Evolutionary conservation across 2,888 invertebrate genomes (phyloP).

Genomic region (Cantharis rufa): DNA sequence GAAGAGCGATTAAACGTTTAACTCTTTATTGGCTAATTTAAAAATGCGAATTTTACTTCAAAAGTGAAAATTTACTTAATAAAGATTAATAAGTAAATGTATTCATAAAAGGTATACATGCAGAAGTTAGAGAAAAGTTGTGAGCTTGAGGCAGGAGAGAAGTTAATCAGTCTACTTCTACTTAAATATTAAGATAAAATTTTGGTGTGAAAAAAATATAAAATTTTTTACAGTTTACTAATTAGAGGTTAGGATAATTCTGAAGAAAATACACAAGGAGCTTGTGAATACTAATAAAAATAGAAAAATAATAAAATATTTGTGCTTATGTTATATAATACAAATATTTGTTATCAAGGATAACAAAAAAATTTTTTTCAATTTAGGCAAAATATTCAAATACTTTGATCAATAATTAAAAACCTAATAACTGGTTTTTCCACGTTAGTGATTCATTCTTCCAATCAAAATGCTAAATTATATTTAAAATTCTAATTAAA

Average conservation of each 20-base stretch:
- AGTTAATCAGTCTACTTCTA: background rate
- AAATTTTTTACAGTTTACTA: background rate
- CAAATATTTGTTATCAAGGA: background rate
- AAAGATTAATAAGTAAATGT: background rate
- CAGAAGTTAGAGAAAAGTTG: background rate
- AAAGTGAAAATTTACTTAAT: background rate
- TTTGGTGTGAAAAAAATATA: background rate
- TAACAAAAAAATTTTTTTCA: background rate
- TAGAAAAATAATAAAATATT: background rate
- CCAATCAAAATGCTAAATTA: background rate
- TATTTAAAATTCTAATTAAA: background rate
- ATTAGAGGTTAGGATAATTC: background rate
- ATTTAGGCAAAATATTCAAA: background rate
- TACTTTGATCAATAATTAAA: background rate
- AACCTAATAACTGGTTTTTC: background rate
- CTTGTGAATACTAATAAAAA: background rate
- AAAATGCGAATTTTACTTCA: background rate
- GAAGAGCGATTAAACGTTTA: background rate
- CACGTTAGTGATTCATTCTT: background rate
- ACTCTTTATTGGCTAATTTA: background rate
- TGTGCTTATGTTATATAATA: background rate
- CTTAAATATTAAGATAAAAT: background rate
- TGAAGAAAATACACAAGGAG: background rate
- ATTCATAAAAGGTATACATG: background rate
- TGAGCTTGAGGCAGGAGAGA: background rate